phyloP scores from a whole-genome alignment of 2,113 vertebrate species.

The Charina bottae region DNA sequence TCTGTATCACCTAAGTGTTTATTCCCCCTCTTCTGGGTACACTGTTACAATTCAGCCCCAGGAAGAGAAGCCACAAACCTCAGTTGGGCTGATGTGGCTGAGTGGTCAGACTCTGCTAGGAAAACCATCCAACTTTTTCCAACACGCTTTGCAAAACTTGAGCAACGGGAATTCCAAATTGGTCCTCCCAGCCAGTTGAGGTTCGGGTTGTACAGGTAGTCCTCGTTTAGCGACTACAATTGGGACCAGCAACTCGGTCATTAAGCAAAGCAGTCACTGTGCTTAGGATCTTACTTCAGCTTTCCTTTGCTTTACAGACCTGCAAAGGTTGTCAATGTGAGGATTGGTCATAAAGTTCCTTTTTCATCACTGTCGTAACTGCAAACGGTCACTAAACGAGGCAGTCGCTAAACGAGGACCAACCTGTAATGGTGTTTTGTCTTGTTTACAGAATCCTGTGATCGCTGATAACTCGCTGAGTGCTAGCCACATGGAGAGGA shows the following conservation, averaged over 20 bases:
- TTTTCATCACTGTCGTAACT: no score
- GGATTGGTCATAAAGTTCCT: no score
- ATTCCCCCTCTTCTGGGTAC: no score
- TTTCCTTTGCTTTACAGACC: background rate
- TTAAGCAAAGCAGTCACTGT: no score
- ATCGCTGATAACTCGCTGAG: slow-evolving; percentile 85
- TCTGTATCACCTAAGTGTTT: no score
- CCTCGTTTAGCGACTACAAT: no score
- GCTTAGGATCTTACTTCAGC: background rate
- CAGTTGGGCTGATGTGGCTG: background rate
- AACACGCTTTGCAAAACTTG: background rate
- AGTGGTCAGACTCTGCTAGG: background rate
- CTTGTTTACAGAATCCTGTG: slow-evolving; percentile 65
- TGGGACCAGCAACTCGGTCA: no score
- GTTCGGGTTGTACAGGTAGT: no score
- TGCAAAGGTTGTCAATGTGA: no score
- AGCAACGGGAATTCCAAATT: fast-evolving
- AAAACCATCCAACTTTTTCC: background rate
- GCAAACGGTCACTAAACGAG: background rate
- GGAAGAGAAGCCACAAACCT: background rate
- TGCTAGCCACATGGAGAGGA: slow-evolving; percentile 95
- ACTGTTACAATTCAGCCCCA: no score
- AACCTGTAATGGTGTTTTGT: background rate
- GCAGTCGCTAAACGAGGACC: background rate
- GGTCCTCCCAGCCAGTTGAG: fast-evolving